Base-by-base conservation (phyloP, 2,888 invertebrate genomes). In the Caenorhabditis macrosperma region DNA sequence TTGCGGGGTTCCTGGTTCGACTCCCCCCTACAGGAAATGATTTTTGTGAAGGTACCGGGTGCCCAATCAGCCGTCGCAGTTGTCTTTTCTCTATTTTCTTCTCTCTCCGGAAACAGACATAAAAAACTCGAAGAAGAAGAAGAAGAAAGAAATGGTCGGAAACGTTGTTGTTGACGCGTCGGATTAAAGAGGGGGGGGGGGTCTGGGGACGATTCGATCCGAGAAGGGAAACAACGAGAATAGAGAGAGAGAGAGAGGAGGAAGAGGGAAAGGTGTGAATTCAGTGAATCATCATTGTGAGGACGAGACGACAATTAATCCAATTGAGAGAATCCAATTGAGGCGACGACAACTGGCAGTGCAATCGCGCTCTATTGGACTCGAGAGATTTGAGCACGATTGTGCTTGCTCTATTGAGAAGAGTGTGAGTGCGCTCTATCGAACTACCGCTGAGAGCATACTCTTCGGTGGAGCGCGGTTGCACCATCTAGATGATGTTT, bases 161-260 rank as follows among this genome's bases (percentile, higher is more conserved):
- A 33, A 38, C 26, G 22, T 48, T n/a, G 22, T 30, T 64, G 35
- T 68, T 59, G 68, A 59, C 57, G 68, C 68, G 57, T 57, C 57
- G 48, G 59, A 68, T 68, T 57, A 59, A 35, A 28, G 46, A 17
- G 12, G 24, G 12, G 24, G 44, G 60, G 15, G 61, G 20, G 17
- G 30, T 22, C 33, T 52, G 46, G 9, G n/a, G 28, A 20, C n/a
- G n/a, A n/a, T n/a, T 38, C 38, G 3, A 38, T 38, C 38, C 38
- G 38, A 38, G 38, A 38, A 38, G 38, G 15, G 6, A 35, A 33
- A 46, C 22, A 41, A 57, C 20, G 52, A 48, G 28, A 35, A 67
- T n/a, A 55, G 38, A 55, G 50, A 52, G 50, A 38, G 20, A 24
- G 50, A 60, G 28, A 20, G 35, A 46, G 28, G 26, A 28, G 50